Base-by-base conservation (phyloP, 1,140 invertebrate genomes). In the Diabrotica virgifera region DNA sequence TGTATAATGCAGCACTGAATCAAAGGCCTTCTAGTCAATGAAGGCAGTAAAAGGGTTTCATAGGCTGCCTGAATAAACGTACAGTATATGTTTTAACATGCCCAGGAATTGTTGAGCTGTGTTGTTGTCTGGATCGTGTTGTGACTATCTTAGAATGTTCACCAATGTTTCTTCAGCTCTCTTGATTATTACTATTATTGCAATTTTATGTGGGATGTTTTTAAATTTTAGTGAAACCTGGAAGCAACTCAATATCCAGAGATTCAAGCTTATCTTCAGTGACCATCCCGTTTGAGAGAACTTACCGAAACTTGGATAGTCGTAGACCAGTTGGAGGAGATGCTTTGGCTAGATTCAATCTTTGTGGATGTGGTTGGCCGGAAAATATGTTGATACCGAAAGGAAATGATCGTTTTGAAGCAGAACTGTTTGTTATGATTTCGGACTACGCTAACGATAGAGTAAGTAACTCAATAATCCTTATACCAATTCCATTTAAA, bases 351-450 rank as follows among this genome's bases (percentile, higher is more conserved):
- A 81, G 85, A 72, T 90, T 87, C 78, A 89, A 90, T 76, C 91
- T 90, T 82, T 94, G 92, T 78, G 91, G 92, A 37, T 94, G 92
- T 76, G 92, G 92, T 53, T 94, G 91, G 91, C 93, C 93, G 2
- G 86, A 93, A 52, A 90, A 95, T 75, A 86, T 94, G 87, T 81
- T 95, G 2, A 76, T 93, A 35, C 88, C 92, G 0, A 90, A 88
- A 78, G 93, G 93, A 36, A 86, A 78, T 4, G 24, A 35, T 1
- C 11, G 13, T 14, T 86, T 86, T 74, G 78, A 80, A 0, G 86
- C 87, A 73, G 85, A 91, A 59, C 76, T 94, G 5, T 94, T 93
- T 76, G 87, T 88, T 52, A 94, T 94, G 90, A 81, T 93, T n/a
- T 90, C 91, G 35, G 86, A 94, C 79, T 90, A 86, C 74, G 80